These are phyloP conservation scores for Psittacula derbiana DNA, from an alignment of 2,797 vertebrate genomes.

Conservation along the genomic window DNA sequence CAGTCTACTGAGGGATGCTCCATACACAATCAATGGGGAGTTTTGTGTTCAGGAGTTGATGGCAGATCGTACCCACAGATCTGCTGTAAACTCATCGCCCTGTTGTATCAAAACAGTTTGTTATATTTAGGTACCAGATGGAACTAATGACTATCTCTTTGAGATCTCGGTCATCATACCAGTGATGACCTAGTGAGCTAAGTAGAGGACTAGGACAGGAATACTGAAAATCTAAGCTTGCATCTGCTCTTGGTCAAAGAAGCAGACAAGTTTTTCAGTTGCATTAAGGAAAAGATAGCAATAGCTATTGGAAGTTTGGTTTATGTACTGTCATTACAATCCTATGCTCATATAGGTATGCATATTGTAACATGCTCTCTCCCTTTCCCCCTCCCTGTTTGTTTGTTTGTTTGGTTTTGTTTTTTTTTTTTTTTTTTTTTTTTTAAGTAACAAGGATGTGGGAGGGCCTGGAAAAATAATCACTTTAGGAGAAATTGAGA, in stretches of 20 bases:
- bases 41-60: conserved; percentile 19
- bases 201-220: background rate
- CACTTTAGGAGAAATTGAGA: background rate
- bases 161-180: background rate
- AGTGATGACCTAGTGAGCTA: conserved; percentile 7
- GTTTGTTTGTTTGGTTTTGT: accelerated
- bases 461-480: background rate
- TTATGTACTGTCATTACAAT: background rate
- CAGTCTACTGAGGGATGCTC: background rate
- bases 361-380: background rate
- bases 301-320: background rate
- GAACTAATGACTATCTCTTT: conserved; percentile 4
- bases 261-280: background rate
- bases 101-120: background rate
- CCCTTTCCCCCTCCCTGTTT: accelerated
- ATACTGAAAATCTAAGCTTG: background rate
- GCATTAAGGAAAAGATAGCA: background rate
- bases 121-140: conserved; percentile 8
- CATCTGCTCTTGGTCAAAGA: background rate
- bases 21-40: background rate
- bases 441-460: background rate
- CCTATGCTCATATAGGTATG: background rate
- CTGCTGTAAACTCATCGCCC: background rate
- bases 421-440: background rate
- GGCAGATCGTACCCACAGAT: accelerated